Percentiles rank a stretch among this genome's conserved stretches.
These are phyloP conservation scores for Amblyteles armatorius DNA, from an alignment of 2,888 invertebrate genomes.

Conservation along the genomic window DNA sequence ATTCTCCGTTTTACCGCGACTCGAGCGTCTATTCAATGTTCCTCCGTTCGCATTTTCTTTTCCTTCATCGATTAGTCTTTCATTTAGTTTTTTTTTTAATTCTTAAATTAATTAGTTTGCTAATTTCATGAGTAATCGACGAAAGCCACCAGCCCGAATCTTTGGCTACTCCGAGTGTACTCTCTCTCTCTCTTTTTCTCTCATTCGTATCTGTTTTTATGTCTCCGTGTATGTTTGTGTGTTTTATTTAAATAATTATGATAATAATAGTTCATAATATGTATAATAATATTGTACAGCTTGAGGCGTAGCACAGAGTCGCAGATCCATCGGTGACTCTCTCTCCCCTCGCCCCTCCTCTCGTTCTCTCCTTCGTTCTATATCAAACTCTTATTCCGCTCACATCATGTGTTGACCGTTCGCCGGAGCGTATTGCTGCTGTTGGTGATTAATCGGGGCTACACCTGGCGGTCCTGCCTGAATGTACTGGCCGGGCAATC, in stretches of 20 bases:
- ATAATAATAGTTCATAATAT: constrained; percentile 53
- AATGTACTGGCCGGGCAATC: constrained; percentile 77
- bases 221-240: constrained; percentile 16
- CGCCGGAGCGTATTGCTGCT: constrained; percentile 79
- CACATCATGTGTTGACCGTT: constrained; percentile 83
- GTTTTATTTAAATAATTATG: constrained; percentile 78
- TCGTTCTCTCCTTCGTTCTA: constrained; percentile 27
- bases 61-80: constrained; percentile 16
- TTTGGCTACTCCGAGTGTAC: constrained; percentile 77
- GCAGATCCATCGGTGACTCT: constrained; percentile 59
- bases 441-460: constrained; percentile 75
- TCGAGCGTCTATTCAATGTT: constrained; percentile 11
- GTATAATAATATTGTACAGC: constrained; percentile 78
- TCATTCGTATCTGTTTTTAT: background rate
- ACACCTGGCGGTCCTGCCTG: constrained; percentile 76
- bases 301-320: constrained; percentile 69
- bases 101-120: background rate
- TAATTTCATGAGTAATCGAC: constrained; percentile 35
- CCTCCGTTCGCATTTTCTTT: background rate
- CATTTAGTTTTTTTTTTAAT: constrained; percentile 11
- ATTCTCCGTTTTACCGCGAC: constrained; percentile 23
- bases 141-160: constrained; percentile 73
- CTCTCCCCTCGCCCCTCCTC: constrained; percentile 57
- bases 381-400: constrained; percentile 59
- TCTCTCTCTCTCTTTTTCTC: constrained; percentile 21